These are phyloP conservation scores for Aphodius granarius DNA, from an alignment of 2,888 invertebrate species.

Conservation along the genomic window DNA sequence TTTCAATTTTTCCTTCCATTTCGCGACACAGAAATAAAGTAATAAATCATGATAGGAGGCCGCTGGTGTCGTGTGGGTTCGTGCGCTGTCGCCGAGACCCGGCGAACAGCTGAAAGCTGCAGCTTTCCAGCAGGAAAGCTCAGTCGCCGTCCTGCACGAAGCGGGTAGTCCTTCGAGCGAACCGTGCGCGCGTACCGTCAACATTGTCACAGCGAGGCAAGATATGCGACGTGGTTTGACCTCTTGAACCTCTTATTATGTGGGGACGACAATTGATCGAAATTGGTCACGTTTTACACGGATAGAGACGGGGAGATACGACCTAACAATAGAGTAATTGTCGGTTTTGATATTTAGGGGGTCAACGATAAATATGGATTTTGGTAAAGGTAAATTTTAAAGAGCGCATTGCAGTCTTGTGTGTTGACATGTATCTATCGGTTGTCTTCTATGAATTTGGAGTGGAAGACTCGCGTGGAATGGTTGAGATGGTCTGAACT, in stretches of 20 bases:
- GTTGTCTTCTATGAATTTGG: neutral
- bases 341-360: neutral
- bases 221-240: neutral
- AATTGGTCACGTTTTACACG: neutral
- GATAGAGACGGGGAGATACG: neutral
- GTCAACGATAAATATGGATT: neutral
- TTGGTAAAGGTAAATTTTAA: neutral
- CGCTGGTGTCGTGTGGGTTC: slow-evolving; percentile 27
- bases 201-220: neutral
- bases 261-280: neutral
- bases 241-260: neutral
- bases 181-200: neutral
- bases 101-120: slow-evolving; percentile 33
- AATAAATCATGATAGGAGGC: slow-evolving; percentile 26
- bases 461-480: neutral
- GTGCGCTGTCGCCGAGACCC: slow-evolving; percentile 26
- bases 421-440: neutral
- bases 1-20: neutral
- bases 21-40: slow-evolving; percentile 25
- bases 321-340: neutral
- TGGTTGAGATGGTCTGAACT: slow-evolving; percentile 8
- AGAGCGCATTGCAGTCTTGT: neutral
- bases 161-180: slow-evolving; percentile 12
- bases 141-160: slow-evolving; percentile 25
- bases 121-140: slow-evolving; percentile 29